Percentiles rank a stretch among this genome's conserved stretches.
phyloP scores from a whole-genome alignment of 2,888 invertebrate genomes.

The Tetanocera ferruginea region DNA sequence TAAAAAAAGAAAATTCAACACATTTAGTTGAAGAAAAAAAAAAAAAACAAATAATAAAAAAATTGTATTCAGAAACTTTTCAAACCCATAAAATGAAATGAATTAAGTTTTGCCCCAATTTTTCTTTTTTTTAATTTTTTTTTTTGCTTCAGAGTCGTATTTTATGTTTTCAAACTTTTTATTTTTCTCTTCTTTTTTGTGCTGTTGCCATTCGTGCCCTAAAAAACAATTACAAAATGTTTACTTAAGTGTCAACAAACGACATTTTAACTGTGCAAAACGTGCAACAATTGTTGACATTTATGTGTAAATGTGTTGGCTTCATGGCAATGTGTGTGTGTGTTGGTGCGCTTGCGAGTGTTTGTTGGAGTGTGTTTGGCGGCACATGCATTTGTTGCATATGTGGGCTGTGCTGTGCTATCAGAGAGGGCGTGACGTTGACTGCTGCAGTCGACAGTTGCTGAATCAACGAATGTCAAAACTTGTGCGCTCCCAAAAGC shows the following conservation, averaged over 20 bases:
- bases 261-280: background rate
- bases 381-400: background rate
- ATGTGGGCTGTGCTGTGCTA: background rate
- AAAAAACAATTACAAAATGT: background rate
- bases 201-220: background rate
- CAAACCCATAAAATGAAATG: too few species aligned
- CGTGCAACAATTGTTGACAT: background rate
- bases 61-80: too few species aligned
- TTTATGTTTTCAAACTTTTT: background rate
- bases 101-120: background rate
- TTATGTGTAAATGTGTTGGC: too few species aligned
- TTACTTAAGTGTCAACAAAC: constrained; percentile 14
- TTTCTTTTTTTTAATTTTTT: background rate
- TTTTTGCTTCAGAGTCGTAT: background rate
- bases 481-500: background rate
- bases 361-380: background rate
- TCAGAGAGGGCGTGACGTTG: background rate
- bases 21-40: too few species aligned
- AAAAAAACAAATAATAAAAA: too few species aligned
- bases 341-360: too few species aligned
- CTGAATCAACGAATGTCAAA: background rate
- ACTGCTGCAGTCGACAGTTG: background rate
- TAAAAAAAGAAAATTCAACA: too few species aligned
- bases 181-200: background rate
- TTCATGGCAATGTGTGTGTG: too few species aligned